Conservation (phyloP, 1,140 invertebrate species). For the Solen grandis region DNA sequence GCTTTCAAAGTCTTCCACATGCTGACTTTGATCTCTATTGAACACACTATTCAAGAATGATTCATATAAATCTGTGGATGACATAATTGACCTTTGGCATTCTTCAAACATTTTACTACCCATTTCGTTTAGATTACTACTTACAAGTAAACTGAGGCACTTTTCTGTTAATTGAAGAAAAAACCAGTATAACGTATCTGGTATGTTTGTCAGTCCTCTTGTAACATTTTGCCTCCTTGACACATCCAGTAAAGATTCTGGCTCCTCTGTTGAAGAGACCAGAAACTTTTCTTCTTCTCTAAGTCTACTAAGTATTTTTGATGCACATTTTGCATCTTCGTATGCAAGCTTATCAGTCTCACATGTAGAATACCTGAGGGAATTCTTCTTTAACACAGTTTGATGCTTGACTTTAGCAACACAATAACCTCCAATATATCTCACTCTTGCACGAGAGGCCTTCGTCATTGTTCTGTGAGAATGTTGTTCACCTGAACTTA, state of each 20-base stretch:
- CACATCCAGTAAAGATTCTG: slow-evolving; percentile 20
- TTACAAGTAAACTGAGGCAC: neutral
- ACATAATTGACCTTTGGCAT: neutral
- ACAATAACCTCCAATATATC: slow-evolving; percentile 32
- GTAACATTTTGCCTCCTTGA: slow-evolving; percentile 18
- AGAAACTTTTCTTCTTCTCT: slow-evolving; percentile 14
- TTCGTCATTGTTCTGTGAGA: slow-evolving; percentile 4
- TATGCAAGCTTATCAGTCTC: neutral
- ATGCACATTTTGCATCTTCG: slow-evolving; percentile 14
- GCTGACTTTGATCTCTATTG: too few species aligned
- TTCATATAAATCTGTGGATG: neutral
- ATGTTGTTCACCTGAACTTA: neutral
- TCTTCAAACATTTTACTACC: neutral
- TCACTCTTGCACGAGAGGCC: slow-evolving; percentile 8
- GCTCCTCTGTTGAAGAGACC: neutral
- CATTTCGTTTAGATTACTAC: neutral
- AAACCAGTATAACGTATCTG: neutral
- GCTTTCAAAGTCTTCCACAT: too few species aligned
- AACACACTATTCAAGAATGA: neutral
- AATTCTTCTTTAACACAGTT: neutral
- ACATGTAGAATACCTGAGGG: neutral
- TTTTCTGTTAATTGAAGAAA: neutral
- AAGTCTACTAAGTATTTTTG: slow-evolving; percentile 4
- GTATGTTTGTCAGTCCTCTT: slow-evolving; percentile 29
- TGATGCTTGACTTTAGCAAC: slow-evolving; percentile 23